These are phyloP conservation scores for Andricus quercusramuli DNA, from an alignment of 2,888 invertebrate genomes.

Conservation along the genomic window DNA sequence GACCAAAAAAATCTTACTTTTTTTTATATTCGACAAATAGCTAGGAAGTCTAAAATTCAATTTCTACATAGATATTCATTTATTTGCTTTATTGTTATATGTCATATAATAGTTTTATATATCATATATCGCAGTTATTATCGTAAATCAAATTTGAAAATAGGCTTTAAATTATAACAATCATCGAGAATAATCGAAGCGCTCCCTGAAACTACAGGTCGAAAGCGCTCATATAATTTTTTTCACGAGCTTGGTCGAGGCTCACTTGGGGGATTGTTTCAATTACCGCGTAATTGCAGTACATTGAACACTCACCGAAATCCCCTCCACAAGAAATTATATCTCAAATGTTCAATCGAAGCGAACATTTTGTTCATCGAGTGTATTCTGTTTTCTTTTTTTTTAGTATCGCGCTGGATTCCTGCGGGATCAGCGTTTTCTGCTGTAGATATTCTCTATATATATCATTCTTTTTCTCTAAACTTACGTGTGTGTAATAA, in stretches of 20 bases:
- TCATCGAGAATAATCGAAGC: constrained; percentile 72
- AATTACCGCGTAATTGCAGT: constrained; percentile 67
- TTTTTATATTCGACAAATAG: background rate
- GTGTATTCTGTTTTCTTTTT: constrained; percentile 25
- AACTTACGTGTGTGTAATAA: constrained; percentile 67
- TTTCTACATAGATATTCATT: constrained; percentile 59
- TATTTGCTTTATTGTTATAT: constrained; percentile 75
- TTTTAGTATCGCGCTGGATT: constrained; percentile 30
- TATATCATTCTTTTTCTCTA: constrained; percentile 61
- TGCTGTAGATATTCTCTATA: constrained; percentile 54
- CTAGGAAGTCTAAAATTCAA: constrained; percentile 49
- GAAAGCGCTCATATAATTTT: constrained; percentile 57
- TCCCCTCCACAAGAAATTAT: constrained; percentile 62
- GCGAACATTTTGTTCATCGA: constrained; percentile 59
- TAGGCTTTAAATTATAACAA: constrained; percentile 75
- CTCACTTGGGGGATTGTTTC: constrained; percentile 66
- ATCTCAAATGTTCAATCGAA: constrained; percentile 64
- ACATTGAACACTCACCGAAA: constrained; percentile 57
- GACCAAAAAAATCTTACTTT: background rate
- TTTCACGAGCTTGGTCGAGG: constrained; percentile 64
- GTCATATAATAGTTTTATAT: constrained; percentile 74
- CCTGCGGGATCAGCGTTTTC: constrained; percentile 31
- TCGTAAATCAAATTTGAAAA: constrained; percentile 75
- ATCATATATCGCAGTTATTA: constrained; percentile 73
- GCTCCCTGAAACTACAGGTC: constrained; percentile 69